Percentiles rank a stretch among this genome's conserved stretches.
Conservation (phyloP, 2,888 invertebrate species). For the Lacanobia wlatinum region DNA sequence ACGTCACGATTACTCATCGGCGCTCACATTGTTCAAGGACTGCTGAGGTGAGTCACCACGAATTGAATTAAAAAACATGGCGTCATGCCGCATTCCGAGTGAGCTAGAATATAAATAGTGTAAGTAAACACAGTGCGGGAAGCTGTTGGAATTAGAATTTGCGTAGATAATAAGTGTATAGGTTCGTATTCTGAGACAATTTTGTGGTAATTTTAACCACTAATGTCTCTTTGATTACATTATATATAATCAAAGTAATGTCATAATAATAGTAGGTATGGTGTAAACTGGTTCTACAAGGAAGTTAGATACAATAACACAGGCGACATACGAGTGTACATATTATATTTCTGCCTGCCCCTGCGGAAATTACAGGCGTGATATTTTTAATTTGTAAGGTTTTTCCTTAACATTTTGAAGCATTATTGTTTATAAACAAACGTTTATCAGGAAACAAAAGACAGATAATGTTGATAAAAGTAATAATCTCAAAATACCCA, state of each 20-base stretch:
- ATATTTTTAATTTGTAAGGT: not conserved
- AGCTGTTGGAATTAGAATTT: not conserved
- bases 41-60: conserved; percentile 2
- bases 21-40: conserved; percentile 21
- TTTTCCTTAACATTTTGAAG: not conserved
- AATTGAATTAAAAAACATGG: conserved; percentile 11
- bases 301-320: not conserved
- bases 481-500: not conserved
- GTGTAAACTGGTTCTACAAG: too few species aligned
- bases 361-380: not conserved
- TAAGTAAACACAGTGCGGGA: not conserved
- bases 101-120: conserved; percentile 15
- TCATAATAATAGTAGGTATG: not conserved
- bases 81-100: not conserved
- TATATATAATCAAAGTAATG: too few species aligned
- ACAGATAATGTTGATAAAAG: conserved; percentile 7
- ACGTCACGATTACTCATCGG: conserved; percentile 22
- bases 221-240: too few species aligned
- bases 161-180: not conserved
- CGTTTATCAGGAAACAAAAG: not conserved
- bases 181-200: not conserved
- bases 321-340: not conserved
- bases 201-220: not conserved
- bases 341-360: not conserved
- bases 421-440: not conserved